Conservation (phyloP, 2,113 vertebrate genomes). For the Verasper variegatus region DNA sequence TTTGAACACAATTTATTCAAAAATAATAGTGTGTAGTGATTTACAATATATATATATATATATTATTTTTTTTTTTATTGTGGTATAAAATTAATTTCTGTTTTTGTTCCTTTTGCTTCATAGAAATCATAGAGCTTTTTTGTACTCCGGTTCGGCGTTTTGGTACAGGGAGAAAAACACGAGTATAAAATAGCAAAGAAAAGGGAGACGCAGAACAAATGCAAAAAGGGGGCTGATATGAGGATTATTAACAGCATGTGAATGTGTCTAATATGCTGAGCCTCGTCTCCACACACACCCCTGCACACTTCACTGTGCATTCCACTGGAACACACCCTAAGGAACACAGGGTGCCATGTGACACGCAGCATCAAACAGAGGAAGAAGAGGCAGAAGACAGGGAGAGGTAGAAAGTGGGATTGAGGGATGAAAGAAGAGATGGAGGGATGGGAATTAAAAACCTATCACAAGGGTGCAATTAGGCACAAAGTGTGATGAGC, state of each 20-base stretch:
- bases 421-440: conserved; percentile 11
- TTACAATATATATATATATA: no score
- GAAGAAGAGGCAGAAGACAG: conserved; percentile 9
- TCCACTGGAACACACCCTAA: conserved; percentile 54
- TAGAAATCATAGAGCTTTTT: not conserved
- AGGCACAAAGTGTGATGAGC: not conserved
- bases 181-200: not conserved
- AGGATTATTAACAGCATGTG: conserved; percentile 51
- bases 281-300: conserved; percentile 9
- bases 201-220: not conserved
- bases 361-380: conserved; percentile 46
- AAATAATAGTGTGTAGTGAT: not conserved
- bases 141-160: not conserved
- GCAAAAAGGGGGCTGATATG: not conserved
- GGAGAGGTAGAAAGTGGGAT: conserved; percentile 8
- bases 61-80: not conserved
- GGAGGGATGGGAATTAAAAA: conserved; percentile 4
- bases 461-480: conserved; percentile 18
- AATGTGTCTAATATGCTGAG: conserved; percentile 32
- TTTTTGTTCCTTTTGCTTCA: no score
- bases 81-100: not conserved
- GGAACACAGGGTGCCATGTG: conserved; percentile 55
- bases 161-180: not conserved
- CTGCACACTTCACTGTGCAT: conserved; percentile 60
- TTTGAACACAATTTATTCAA: not conserved